Percentiles rank a stretch among this genome's conserved stretches.
Conservation (phyloP, 2,888 invertebrate genomes). For the Morpho deidamia region DNA sequence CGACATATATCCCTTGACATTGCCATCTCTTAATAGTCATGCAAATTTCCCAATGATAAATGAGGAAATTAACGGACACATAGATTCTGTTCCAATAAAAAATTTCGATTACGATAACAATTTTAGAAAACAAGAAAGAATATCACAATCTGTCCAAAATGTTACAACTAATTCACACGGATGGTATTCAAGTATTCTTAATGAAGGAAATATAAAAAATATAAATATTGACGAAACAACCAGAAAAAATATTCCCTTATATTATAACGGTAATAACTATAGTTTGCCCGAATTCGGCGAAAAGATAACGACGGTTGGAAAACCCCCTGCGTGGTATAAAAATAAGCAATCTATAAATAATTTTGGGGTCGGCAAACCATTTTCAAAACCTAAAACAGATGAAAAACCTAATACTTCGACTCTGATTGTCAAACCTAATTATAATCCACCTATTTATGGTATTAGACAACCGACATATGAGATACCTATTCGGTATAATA, state of each 20-base stretch:
- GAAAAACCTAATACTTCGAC: constrained; percentile 36
- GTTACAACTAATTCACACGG: constrained; percentile 67
- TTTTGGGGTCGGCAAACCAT: constrained; percentile 58
- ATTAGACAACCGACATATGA: constrained; percentile 63
- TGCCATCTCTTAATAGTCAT: constrained; percentile 58
- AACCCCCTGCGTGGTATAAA: constrained; percentile 56
- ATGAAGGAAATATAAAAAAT: constrained; percentile 46
- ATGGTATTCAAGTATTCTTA: constrained; percentile 62
- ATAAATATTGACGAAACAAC: constrained; percentile 61
- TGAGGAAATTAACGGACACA: constrained; percentile 32
- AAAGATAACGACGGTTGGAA: constrained; percentile 57
- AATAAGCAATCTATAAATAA: constrained; percentile 34
- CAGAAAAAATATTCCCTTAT: constrained; percentile 60
- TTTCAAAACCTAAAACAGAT: constrained; percentile 44
- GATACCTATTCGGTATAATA: constrained; percentile 66
- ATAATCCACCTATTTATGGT: constrained; percentile 53
- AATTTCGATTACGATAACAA: constrained; percentile 34
- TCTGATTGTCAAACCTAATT: constrained; percentile 44
- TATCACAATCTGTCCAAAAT: constrained; percentile 57
- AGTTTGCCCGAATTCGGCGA: constrained; percentile 55
- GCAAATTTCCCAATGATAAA: constrained; percentile 71
- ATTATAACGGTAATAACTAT: constrained; percentile 48
- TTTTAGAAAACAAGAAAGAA: constrained; percentile 36
- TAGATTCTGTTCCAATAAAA: constrained; percentile 18
- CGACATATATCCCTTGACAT: constrained; percentile 27